phyloP scores from a whole-genome alignment of 2,113 vertebrate species.

The Ascaphus truei region DNA sequence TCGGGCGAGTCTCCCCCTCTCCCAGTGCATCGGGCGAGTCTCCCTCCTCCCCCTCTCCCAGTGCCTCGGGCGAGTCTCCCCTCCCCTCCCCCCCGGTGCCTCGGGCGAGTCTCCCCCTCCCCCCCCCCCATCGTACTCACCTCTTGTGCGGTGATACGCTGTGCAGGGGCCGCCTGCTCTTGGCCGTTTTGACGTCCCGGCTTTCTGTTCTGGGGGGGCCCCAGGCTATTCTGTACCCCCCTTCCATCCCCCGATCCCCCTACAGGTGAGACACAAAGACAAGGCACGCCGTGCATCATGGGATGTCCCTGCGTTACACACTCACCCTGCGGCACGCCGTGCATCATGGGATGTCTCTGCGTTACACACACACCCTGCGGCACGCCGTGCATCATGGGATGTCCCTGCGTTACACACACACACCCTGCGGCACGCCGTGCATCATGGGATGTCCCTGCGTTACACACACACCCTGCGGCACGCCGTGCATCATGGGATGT shows the following conservation, averaged over 20 bases:
- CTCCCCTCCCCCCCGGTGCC: background rate
- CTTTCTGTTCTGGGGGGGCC: accelerated
- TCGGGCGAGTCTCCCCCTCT: no score
- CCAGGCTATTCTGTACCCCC: background rate
- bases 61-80: no score
- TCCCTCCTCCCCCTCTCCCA: background rate
- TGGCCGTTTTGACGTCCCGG: background rate
- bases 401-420: no score
- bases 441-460: constrained; percentile 74
- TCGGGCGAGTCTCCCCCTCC: no score
- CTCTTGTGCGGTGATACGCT: background rate
- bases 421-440: constrained; percentile 48
- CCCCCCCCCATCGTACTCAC: background rate
- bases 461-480: constrained; percentile 42
- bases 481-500: constrained; percentile 67
- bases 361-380: constrained; percentile 43
- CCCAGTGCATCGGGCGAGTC: no score
- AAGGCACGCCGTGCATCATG: background rate
- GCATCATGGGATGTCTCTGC: constrained; percentile 73
- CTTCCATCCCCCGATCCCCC: background rate
- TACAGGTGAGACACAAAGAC: background rate
- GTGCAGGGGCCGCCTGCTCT: constrained; percentile 37
- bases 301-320: background rate
- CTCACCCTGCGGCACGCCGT: constrained; percentile 46
- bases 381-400: constrained; percentile 67